Percentiles rank a stretch among this genome's conserved stretches.
Evolutionary conservation across 2,113 vertebrate genomes (phyloP).

Genomic region (Halcyon malimbica): DNA sequence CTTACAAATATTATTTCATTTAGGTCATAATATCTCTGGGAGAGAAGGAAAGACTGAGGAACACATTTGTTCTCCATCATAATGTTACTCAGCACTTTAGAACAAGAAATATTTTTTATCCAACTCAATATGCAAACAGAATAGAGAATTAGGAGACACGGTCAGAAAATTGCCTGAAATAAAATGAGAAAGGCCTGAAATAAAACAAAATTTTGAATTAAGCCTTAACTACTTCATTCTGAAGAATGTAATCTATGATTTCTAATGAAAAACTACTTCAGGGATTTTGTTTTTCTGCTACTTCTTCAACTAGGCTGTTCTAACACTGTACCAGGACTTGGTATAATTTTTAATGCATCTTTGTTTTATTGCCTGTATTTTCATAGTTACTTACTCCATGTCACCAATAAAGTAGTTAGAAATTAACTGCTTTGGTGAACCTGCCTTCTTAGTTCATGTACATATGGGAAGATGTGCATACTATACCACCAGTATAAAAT

Average conservation of each 20-base stretch:
- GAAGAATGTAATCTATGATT: neutral
- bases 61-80: neutral
- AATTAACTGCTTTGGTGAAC: neutral
- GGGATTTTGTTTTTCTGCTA: neutral
- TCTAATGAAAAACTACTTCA: neutral
- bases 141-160: neutral
- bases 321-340: neutral
- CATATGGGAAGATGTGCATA: neutral
- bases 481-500: neutral
- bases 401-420: neutral
- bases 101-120: neutral
- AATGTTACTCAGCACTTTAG: neutral
- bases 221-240: neutral
- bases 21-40: neutral
- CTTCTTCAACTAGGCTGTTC: neutral
- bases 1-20: conserved; percentile 15
- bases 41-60: neutral
- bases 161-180: neutral
- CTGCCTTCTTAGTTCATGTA: neutral
- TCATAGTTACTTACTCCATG: neutral
- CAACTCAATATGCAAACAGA: neutral
- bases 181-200: neutral
- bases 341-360: neutral
- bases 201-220: neutral
- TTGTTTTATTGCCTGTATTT: neutral